Evolutionary conservation across 2,113 vertebrate genomes (phyloP).

Genomic region (Chloropsis cyanopogon): DNA sequence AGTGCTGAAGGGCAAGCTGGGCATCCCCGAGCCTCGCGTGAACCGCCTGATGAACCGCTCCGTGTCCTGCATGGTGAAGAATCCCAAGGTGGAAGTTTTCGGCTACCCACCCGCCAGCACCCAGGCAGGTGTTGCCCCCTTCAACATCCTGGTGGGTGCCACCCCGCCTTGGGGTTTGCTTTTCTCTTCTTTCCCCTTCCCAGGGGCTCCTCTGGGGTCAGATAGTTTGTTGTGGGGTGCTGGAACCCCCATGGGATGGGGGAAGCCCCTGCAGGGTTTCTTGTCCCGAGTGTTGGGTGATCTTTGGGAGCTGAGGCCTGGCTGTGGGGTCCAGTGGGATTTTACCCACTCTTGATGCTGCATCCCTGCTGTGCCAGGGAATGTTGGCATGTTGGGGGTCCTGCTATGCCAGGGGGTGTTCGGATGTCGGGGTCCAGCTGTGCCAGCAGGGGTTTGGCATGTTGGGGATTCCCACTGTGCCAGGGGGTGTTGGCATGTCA

Average conservation of each 20-base stretch:
- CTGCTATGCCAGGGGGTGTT: background rate
- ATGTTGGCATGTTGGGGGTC: background rate
- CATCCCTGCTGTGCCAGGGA: accelerated
- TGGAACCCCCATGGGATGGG: background rate
- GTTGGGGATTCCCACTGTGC: accelerated
- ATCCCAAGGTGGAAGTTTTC: slow-evolving; percentile 94
- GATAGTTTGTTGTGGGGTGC: accelerated
- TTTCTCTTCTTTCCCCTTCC: slow-evolving; percentile 18
- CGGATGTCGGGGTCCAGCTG: accelerated
- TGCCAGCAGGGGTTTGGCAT: background rate
- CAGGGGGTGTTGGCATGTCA: accelerated
- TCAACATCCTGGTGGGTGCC: slow-evolving; percentile 78
- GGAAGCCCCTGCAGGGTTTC: background rate
- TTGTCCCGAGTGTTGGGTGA: background rate
- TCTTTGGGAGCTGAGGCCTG: accelerated
- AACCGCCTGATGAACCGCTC: slow-evolving; percentile 97
- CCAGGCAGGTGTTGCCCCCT: slow-evolving; percentile 86
- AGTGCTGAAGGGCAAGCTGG: slow-evolving; percentile 91
- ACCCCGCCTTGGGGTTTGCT: slow-evolving; percentile 63
- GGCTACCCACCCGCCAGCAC: slow-evolving; percentile 90
- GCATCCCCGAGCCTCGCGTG: slow-evolving; percentile 89
- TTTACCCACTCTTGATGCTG: background rate
- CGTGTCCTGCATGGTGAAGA: slow-evolving; percentile 95
- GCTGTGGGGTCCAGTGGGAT: accelerated
- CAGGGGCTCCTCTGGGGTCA: accelerated